A percentile compares a stretch with the other conserved stretches of the same genome.
Evolutionary conservation across 2,888 invertebrate species (phyloP).

Genomic region (Lasioglossum vierecki): DNA sequence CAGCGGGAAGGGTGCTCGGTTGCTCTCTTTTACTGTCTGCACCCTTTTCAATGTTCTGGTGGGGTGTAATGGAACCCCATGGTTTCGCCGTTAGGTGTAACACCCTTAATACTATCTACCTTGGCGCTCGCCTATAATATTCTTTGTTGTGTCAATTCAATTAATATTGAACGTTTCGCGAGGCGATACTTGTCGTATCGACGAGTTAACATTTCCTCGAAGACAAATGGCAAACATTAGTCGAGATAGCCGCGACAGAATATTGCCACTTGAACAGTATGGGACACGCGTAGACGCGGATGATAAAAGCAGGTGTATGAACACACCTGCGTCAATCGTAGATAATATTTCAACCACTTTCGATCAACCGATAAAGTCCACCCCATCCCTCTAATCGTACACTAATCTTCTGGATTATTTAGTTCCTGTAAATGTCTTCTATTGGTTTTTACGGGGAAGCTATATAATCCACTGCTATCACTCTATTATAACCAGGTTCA

Average conservation of each 20-base stretch:
- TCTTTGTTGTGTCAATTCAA: slow-evolving; percentile 39
- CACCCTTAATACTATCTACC: slow-evolving; percentile 43
- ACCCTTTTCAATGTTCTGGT: background rate
- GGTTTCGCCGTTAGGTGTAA: slow-evolving; percentile 18
- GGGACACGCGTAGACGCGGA: background rate
- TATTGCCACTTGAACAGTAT: slow-evolving; percentile 22
- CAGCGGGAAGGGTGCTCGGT: slow-evolving; percentile 50
- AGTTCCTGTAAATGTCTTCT: background rate
- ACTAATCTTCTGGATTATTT: slow-evolving; percentile 26
- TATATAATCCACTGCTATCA: background rate
- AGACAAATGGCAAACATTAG: background rate
- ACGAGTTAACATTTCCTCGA: too few species aligned
- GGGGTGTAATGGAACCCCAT: slow-evolving; percentile 41
- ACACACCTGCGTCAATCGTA: slow-evolving; percentile 69
- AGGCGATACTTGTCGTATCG: too few species aligned
- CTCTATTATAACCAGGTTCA: background rate
- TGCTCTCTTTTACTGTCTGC: slow-evolving; percentile 66
- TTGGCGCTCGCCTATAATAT: slow-evolving; percentile 66
- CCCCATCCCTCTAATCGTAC: background rate
- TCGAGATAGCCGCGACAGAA: background rate
- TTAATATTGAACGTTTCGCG: slow-evolving; percentile 29
- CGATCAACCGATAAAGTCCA: slow-evolving; percentile 7
- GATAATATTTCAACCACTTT: slow-evolving; percentile 53
- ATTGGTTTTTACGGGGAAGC: background rate
- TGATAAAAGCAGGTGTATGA: slow-evolving; percentile 71